Evolutionary conservation across 1,140 invertebrate species (phyloP), one percentile per base, ranked within the genome.

Genomic region (Phocides pigmalion): DNA sequence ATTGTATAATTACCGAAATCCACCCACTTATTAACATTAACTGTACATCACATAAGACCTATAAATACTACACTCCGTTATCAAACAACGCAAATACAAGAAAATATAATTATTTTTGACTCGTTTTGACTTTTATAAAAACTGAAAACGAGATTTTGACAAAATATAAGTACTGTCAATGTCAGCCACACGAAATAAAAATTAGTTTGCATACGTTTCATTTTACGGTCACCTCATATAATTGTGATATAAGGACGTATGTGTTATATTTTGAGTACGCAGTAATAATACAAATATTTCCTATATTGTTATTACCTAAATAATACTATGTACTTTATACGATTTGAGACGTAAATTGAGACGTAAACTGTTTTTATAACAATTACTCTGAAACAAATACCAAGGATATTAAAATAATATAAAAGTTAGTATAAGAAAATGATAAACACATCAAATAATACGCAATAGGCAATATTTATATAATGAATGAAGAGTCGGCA

Each of bases 121-220:
- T 70, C 69, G 63, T 75, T 76, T 79, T 82, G 65, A 74, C 61
- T 74, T 71, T 64, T 42, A 67, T 66, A 56, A 68, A 68, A 79
- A 80, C 66, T 79, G 70, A 74, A 81, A 78, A 76, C 68, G 64
- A 71, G 73, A 81, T 81, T 82, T 84, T 82, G 77, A 73, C 78
- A 82, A 81, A 81, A 66, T 74, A 66, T 19, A n/a, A n/a, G 16
- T 69, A 61, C 71, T 76, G 74, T 79, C 79, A 80, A 66, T 71
- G 71, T 74, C 79, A 82, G 68, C 73, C 62, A 73, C 81, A 76
- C 79, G 77, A 80, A 70, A 70, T 74, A 68, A 61, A 72, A 63
- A 75, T 67, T 49, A 22, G 15, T 61, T 12, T 54, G 17, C 15
- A 6, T 49, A 63, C 58, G 68, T 56, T 70, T 15, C 64, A 39